Evolutionary conservation across 2,888 invertebrate genomes (phyloP), one percentile per base, ranked within the genome.

Genomic region (Anaspis maculata): DNA sequence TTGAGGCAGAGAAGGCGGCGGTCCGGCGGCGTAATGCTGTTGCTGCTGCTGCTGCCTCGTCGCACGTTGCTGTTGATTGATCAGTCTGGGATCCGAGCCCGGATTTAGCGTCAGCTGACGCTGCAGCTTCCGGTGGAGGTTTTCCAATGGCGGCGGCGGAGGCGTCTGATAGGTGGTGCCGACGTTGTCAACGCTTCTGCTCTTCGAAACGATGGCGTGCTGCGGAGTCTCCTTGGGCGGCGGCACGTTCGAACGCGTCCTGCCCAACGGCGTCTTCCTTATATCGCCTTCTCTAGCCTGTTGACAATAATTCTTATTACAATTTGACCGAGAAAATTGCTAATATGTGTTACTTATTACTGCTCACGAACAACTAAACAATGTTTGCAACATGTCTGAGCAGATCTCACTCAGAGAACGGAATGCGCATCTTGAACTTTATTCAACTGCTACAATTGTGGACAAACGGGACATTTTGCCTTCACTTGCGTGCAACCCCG

Each of bases 21-120:
- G n/a, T n/a, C n/a, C n/a, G n/a, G n/a, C n/a, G n/a, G n/a, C n/a
- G n/a, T n/a, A n/a, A n/a, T n/a, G n/a, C n/a, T n/a, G n/a, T n/a
- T n/a, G n/a, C n/a, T n/a, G n/a, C 3, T 41, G 42, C 11, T 49
- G 47, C 10, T 45, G 46, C 13, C 46, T 44, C 2, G 40, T 42
- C 25, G 28, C 30, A 1, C 38, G 30, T 16, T 42, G 16, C 27
- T 34, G 40, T 11, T 39, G 23, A 10, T 70, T 70, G 51, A 67
- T 67, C 30, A 81, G 64, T 35, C 88, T 69, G 3, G 86, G 83
- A 67, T 90, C 89, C 46, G 79, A 79, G 12, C 71, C 69, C 1
- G 88, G 88, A 64, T 88, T 87, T n/a, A 90, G 62, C 9, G 87
- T 85, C 26, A 87, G 67, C 57, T 88, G 87, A 3, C 89, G 71